These are phyloP conservation scores for Pseudorhiza aurosa DNA, from an alignment of 30 jellyfish, hydroid and myxozoan genomes.

Conservation along the genomic window DNA sequence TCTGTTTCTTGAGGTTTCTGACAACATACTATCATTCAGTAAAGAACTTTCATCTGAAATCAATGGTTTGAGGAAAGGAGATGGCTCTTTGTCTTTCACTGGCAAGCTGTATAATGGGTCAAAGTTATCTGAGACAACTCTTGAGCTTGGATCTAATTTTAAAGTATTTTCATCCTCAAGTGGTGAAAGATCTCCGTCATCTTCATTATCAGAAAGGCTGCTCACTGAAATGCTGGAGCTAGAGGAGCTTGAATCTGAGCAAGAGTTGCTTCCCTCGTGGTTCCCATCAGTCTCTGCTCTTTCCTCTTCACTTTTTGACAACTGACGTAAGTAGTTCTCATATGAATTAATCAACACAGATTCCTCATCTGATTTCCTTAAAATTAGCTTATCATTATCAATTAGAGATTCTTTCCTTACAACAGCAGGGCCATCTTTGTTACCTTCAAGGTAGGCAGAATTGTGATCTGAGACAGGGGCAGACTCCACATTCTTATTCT, in stretches of 20 bases:
- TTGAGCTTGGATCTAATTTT: not conserved
- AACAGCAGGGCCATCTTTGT: not conserved
- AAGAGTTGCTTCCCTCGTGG: not conserved
- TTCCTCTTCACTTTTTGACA: conserved; percentile 59
- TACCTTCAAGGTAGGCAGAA: not conserved
- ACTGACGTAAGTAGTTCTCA: conserved; percentile 62
- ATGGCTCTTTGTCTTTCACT: conserved; percentile 13
- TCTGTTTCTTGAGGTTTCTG: conserved; percentile 22
- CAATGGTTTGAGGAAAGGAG: not conserved
- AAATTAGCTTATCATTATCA: conserved; percentile 10
- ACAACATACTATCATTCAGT: not conserved
- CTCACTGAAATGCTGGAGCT: conserved; percentile 70
- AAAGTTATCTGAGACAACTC: not conserved
- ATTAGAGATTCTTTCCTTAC: not conserved
- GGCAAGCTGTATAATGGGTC: conserved; percentile 91
- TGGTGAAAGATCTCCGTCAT: conserved; percentile 38
- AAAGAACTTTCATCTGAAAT: not conserved
- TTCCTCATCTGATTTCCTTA: conserved; percentile 53
- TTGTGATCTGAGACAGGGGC: not conserved
- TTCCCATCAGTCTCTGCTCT: too few species aligned
- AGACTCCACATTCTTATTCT: not conserved
- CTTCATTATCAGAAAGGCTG: conserved; percentile 60
- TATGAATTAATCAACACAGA: conserved; percentile 38
- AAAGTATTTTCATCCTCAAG: not conserved
- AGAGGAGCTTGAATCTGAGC: conserved; percentile 34